Base-by-base conservation (phyloP, 2,888 invertebrate genomes). In the Ormyrus nitidulus region DNA sequence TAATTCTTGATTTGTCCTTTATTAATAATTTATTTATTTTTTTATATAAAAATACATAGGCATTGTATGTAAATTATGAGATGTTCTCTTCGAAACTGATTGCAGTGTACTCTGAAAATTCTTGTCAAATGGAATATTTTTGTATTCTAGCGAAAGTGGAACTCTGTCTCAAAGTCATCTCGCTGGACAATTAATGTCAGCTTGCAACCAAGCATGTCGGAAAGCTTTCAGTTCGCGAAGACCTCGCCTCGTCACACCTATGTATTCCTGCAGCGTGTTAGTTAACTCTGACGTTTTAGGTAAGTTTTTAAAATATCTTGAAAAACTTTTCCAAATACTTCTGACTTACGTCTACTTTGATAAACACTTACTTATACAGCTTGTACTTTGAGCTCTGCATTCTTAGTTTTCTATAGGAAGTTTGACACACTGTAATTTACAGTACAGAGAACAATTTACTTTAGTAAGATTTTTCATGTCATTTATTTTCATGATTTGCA, bases 201-300 rank as follows among this genome's bases (percentile, higher is more conserved):
- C 95, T 6, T 94, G 96, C 54, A 97, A 97, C 88, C 97, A 97
- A 83, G 96, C 95, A 0, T 98, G 98, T 88, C 93, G 95, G 54
- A 95, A 94, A 88, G 96, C 97, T 0, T 97, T 99, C 88, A 96
- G 97, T 89, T 94, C 94, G 70, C 97, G 97, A 88, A 95, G 97
- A 0, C 97, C 97, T 88, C 93, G 99, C 68, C 91, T 99, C 48
- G 97, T 99, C 93, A 97, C 96, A 2, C 99, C 99, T 5, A 98
- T 99, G 97, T 99, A 98, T 89, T 92, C 92, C 66, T 95, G 94
- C 89, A 95, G 93, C 85, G 96, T 98, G 81, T 94, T 95, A 81
- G 97, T 96, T 48, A 96, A 96, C 86, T 94, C 96, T 54, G 97
- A 97, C 91, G 96, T 96, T 83, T 92, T 98, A 88, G 98, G 98